Evolutionary conservation across 1,140 invertebrate genomes (phyloP), one percentile per base, ranked within the genome.

Genomic region (Diachasmimorpha longicaudata): DNA sequence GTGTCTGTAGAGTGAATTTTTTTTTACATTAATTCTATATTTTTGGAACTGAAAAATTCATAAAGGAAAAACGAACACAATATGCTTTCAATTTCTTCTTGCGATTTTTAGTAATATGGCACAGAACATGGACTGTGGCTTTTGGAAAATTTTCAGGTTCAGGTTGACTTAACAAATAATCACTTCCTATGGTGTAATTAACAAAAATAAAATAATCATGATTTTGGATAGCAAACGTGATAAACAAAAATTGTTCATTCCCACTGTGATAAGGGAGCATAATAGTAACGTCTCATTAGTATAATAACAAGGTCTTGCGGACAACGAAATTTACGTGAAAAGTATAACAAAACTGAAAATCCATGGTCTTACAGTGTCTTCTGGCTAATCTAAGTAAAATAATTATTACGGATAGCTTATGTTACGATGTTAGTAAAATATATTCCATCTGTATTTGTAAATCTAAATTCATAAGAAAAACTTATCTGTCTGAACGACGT

Each of bases 381-480:
- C 48, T 55, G 4, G 19, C 8, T 19, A 13, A 55, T 16, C n/a
- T n/a, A 55, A 55, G 14, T 19, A 21, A 55, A 55, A 9, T 42
- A 55, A 55, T 19, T 6, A 55, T 19, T 19, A 55, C 2, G 9
- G 8, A 55, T 63, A 25, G 1, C 11, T 31, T 63, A 63, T 63
- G 58, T 63, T 63, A 25, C 11, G 58, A 25, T 63, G 58, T 25
- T 63, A 25, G 58, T 63, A 63, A 63, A 63, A 63, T 63, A 63
- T 63, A 63, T 63, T 31, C 21, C 58, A 63, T 63, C 58, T 63
- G 23, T 25, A 63, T 63, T 63, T 63, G 58, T 63, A 63, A 42
- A 58, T 23, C 37, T 63, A 72, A 55, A 72, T 63, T 72, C 39
- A 25, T 55, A 39, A 44, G 44, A 72, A 55, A 46, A 46, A 42